phyloP scores from a whole-genome alignment of 2,113 vertebrate genomes.

The rabbit (Oryctolagus cuniculus) region mOryCun1.1 NC_091435.1:79070001-79070500 shows the following conservation, averaged over 20 bases:
- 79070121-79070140: background rate
- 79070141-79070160: slow-evolving; percentile 44
- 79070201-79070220: slow-evolving; percentile 27
- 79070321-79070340: slow-evolving; percentile 69
- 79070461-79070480: slow-evolving; percentile 58
- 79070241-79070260: slow-evolving; percentile 55
- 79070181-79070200: slow-evolving; percentile 44
- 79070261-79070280: slow-evolving; percentile 50
- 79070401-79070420: background rate
- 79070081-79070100: background rate
- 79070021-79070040: too few relatives aligned
- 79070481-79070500: slow-evolving; percentile 40
- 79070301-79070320: slow-evolving; percentile 66
- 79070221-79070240: slow-evolving; percentile 60
- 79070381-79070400: slow-evolving; percentile 60
- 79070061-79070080: too few relatives aligned
- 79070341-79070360: slow-evolving; percentile 69
- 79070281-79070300: slow-evolving; percentile 58
- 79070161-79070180: slow-evolving; percentile 1
- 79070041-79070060: too few relatives aligned
- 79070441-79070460: slow-evolving; percentile 73
- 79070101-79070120: background rate
- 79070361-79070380: slow-evolving; percentile 56
- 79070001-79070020: too few relatives aligned
- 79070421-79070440: slow-evolving; percentile 68